Evolutionary conservation across 1,140 invertebrate genomes (phyloP), one percentile per base, ranked within the genome.

Genomic region (Nylanderia fulva): DNA sequence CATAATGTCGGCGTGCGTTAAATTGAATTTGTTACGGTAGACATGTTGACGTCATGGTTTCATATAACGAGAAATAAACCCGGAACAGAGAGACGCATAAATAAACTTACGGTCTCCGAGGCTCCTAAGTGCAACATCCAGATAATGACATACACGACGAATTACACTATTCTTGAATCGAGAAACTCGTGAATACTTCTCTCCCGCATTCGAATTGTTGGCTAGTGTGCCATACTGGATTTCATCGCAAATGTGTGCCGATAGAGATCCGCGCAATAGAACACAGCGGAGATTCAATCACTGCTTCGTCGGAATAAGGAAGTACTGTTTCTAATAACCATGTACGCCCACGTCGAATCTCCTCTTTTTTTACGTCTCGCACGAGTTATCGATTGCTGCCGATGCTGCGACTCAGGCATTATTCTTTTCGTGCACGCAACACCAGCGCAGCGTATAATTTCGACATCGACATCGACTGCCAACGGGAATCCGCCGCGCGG

Each of bases 11-110:
- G 63, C 69, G 18, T 64, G 69, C 64, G 85, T 89, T 89, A 90
- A 90, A 90, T 90, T 89, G 54, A 66, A 86, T 89, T 90, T 74
- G 88, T 87, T 64, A 71, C 29, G 85, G 76, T 90, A 71, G 82
- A 85, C 82, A 85, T 90, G 85, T 61, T 75, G 63, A 24, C 61
- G 39, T 24, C 45, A 54, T 69, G 29, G 54, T 85, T 89, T 87
- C 75, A 56, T 76, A 82, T 85, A 89, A 87, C 48, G 71, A 86
- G 75, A 88, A 88, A 64, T 24, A 29, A 29, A 58, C 13, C 3
- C 24, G 42, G 56, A 48, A 75, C 72, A 68, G 75, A 68, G 75
- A 58, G 13, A 42, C 56, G 58, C 52, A 13, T n/a, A 7, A 33
- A 42, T 54, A 48, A 58, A 88, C 5, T 75, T 74, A 61, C 33